Evolutionary conservation across 2,113 vertebrate genomes (phyloP).

Genomic region (Pteruthius melanotis): DNA sequence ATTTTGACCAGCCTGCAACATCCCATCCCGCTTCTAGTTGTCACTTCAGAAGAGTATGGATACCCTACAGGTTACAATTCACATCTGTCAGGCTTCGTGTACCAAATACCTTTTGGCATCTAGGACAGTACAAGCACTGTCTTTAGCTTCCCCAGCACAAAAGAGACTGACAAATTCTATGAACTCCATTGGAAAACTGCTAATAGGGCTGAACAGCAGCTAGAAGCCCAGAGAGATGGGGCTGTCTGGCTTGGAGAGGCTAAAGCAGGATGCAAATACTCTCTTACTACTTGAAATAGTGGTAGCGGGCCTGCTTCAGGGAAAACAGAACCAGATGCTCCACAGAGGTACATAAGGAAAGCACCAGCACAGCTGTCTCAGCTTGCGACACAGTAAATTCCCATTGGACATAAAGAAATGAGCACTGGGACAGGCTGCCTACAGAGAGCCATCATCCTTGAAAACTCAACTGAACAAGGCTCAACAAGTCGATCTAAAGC

Average conservation of each 20-base stretch:
- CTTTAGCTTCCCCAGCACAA: not conserved
- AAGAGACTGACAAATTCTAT: not conserved
- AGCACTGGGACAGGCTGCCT: not conserved
- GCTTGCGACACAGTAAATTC: fast-evolving
- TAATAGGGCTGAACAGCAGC: not conserved
- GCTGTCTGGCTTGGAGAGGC: not conserved
- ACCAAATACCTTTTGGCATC: not conserved
- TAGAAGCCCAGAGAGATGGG: not conserved
- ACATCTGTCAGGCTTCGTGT: fast-evolving
- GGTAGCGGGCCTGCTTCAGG: not conserved
- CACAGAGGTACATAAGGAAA: not conserved
- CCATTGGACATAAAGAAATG: not conserved
- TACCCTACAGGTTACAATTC: not conserved
- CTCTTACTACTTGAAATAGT: not conserved
- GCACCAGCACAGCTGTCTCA: fast-evolving
- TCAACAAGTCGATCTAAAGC: not conserved
- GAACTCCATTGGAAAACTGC: not conserved
- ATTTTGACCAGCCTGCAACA: not conserved
- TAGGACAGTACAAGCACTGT: not conserved
- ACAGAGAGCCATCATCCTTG: not conserved
- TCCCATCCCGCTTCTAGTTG: not conserved
- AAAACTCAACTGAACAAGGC: not conserved
- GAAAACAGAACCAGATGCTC: not conserved
- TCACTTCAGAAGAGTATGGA: not conserved
- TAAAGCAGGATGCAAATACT: not conserved